Conservation (phyloP, 2,113 vertebrate genomes). For the Acanthisitta chloris region DNA sequence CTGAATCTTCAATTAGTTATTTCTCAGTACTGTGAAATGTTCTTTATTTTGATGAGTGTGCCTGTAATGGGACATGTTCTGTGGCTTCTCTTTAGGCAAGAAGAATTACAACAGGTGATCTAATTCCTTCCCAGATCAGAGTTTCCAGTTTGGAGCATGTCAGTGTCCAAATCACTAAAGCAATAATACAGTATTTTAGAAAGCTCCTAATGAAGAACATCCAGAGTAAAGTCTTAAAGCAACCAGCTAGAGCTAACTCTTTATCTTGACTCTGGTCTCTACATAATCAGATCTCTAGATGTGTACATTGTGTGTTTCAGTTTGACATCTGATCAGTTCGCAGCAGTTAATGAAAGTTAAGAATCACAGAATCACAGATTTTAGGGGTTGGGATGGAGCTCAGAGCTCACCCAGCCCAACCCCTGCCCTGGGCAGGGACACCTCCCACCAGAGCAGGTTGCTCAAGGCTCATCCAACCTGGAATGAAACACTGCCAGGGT, state of each 20-base stretch:
- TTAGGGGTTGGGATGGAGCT: too few relatives aligned
- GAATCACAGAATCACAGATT: too few relatives aligned
- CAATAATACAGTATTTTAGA: neutral
- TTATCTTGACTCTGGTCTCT: neutral
- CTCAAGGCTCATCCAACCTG: too few relatives aligned
- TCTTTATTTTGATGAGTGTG: neutral
- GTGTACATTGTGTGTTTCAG: neutral
- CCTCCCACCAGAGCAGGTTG: too few relatives aligned
- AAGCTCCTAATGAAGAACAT: constrained; percentile 7
- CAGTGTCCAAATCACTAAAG: constrained; percentile 13
- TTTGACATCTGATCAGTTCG: neutral
- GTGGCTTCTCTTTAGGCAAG: constrained; percentile 30
- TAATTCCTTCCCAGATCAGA: neutral
- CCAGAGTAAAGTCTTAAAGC: neutral
- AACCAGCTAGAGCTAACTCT: neutral
- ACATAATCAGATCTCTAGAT: neutral
- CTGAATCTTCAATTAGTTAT: constrained; percentile 7
- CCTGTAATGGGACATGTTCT: constrained; percentile 5
- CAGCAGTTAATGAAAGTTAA: neutral
- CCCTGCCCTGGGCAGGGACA: too few relatives aligned
- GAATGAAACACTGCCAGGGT: too few relatives aligned
- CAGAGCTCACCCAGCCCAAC: too few relatives aligned
- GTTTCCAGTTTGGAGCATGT: neutral
- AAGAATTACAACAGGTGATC: constrained; percentile 1
- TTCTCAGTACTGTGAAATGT: neutral